Percentiles rank a stretch among this genome's conserved stretches.
phyloP scores from a whole-genome alignment of 2,113 vertebrate species.

The Eptatretus burgeri region DNA sequence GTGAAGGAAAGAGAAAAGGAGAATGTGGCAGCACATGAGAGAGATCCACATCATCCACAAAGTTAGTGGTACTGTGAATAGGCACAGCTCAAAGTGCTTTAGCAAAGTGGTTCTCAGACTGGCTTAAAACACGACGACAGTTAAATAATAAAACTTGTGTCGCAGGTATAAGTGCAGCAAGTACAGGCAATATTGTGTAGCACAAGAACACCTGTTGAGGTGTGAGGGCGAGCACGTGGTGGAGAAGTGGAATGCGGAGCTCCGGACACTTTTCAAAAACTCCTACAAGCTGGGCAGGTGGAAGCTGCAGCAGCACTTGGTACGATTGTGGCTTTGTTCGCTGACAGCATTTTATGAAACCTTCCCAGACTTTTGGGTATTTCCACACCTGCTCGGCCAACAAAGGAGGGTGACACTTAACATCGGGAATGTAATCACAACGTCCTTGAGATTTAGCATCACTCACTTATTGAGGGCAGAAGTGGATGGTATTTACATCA shows the following conservation, averaged over 20 bases:
- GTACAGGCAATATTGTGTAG: no score
- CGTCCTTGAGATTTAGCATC: not conserved
- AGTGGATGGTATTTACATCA: slow-evolving; percentile 11
- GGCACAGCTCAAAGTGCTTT: no score
- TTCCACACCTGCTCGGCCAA: slow-evolving; percentile 44
- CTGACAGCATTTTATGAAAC: slow-evolving; percentile 81
- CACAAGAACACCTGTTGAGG: slow-evolving; percentile 32
- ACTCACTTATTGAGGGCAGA: no score
- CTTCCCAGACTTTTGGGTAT: slow-evolving; percentile 82
- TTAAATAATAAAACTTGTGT: not conserved
- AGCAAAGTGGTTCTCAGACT: no score
- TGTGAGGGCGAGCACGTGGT: slow-evolving; percentile 48
- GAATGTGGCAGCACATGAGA: no score
- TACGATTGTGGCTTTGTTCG: slow-evolving; percentile 64
- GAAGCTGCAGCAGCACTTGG: slow-evolving; percentile 63
- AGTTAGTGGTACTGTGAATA: no score
- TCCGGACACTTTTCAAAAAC: slow-evolving; percentile 64
- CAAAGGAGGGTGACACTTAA: not conserved
- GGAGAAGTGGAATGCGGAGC: slow-evolving; percentile 42
- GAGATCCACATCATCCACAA: no score
- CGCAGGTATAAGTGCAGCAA: not conserved
- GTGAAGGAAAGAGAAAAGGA: no score
- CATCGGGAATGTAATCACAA: not conserved
- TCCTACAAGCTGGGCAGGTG: slow-evolving; percentile 29
- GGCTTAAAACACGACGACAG: not conserved